phyloP scores from a whole-genome alignment of 2,888 invertebrate genomes.

The Ommatoiulus sabulosus region DNA sequence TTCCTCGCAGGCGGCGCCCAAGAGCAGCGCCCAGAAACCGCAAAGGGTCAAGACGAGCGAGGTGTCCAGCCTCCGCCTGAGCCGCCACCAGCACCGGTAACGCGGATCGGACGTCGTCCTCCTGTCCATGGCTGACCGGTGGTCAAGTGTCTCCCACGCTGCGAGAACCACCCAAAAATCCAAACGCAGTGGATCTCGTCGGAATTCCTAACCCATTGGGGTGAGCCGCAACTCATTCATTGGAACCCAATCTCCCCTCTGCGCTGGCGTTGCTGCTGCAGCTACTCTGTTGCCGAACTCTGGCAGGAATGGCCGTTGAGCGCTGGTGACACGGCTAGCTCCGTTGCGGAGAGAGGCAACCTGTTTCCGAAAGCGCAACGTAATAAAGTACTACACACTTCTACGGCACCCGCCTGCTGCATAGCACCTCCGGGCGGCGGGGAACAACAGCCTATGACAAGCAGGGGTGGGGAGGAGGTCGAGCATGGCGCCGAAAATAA shows the following conservation, averaged over 20 bases:
- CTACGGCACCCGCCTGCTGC: neutral
- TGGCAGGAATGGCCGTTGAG: neutral
- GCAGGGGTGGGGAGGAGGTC: neutral
- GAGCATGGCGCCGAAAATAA: neutral
- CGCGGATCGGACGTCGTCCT: neutral
- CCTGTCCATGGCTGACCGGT: neutral
- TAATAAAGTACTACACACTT: constrained; percentile 19
- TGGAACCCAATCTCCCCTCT: neutral
- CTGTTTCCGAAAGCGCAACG: neutral
- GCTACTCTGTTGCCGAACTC: neutral
- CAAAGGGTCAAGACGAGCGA: neutral
- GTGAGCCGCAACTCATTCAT: neutral
- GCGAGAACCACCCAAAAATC: neutral
- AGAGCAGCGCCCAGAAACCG: neutral
- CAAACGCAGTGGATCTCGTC: neutral
- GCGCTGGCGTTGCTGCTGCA: neutral
- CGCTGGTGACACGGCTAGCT: constrained; percentile 1
- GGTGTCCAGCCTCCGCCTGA: neutral
- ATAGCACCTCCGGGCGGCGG: constrained; percentile 3
- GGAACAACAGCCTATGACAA: neutral
- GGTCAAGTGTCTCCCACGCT: neutral
- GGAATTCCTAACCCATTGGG: constrained; percentile 12
- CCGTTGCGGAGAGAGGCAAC: neutral
- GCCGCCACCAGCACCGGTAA: constrained; percentile 1
- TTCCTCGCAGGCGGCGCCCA: neutral